These are phyloP conservation scores for Danio tinwini DNA, from an alignment of 2,797 vertebrate species.

Conservation along the genomic window DNA sequence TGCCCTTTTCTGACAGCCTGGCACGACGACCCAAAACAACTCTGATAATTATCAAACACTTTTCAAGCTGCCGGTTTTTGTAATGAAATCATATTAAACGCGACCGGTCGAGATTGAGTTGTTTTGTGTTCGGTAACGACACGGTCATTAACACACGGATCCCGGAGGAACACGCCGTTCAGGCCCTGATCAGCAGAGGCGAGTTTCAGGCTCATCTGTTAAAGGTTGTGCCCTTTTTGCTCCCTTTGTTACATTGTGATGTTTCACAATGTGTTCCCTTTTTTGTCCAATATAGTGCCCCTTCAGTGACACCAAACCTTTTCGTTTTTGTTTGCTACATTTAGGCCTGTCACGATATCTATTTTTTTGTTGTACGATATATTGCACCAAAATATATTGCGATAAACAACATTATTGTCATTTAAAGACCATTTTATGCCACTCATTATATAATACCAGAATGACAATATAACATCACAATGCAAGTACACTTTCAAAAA, in stretches of 20 bases:
- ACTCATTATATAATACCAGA: no score
- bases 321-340: background rate
- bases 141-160: background rate
- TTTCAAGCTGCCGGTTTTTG: conserved; percentile 37
- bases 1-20: conserved; percentile 32
- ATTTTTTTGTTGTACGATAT: no score
- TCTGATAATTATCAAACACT: conserved; percentile 49
- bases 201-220: background rate
- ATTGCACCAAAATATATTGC: no score
- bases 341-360: no score
- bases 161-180: conserved; percentile 12
- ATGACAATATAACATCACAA: no score
- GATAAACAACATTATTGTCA: no score
- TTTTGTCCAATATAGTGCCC: background rate
- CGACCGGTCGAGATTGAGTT: conserved; percentile 29
- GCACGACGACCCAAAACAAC: conserved; percentile 38
- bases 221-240: background rate
- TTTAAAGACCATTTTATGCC: no score
- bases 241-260: background rate
- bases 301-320: background rate
- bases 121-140: conserved; percentile 20
- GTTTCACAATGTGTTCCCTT: background rate
- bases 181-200: background rate
- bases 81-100: conserved; percentile 46
- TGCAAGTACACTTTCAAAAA: no score